Conservation (phyloP, 2,113 vertebrate genomes). For the Solea senegalensis region DNA sequence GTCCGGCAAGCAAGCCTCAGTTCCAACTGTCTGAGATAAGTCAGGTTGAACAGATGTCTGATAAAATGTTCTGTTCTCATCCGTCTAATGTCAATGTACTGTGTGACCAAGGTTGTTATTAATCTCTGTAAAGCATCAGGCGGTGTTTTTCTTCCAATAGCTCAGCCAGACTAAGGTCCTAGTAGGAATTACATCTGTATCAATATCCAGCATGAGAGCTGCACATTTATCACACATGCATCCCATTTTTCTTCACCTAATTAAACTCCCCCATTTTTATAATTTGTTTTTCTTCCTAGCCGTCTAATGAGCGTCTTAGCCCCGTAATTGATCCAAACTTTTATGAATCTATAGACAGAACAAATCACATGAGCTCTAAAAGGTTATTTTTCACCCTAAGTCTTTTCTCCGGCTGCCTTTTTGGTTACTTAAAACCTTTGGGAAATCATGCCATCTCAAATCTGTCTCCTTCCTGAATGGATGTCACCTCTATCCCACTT, state of each 20-base stretch:
- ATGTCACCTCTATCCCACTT: constrained; percentile 51
- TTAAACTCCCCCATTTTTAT: constrained; percentile 30
- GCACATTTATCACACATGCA: constrained; percentile 31
- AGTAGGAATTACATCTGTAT: constrained; percentile 32
- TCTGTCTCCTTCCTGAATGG: constrained; percentile 56
- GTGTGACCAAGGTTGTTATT: constrained; percentile 62
- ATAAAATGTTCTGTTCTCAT: constrained; percentile 62
- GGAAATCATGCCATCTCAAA: constrained; percentile 69
- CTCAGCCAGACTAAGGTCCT: constrained; percentile 40
- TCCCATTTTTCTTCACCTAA: constrained; percentile 14
- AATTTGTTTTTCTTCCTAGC: constrained; percentile 39
- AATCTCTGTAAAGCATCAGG: constrained; percentile 57
- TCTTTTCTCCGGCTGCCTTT: constrained; percentile 41
- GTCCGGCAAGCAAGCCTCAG: constrained; percentile 30
- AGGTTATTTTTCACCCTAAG: constrained; percentile 53
- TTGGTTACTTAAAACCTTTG: constrained; percentile 49
- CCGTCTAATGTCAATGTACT: constrained; percentile 52
- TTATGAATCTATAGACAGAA: constrained; percentile 34
- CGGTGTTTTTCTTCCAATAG: constrained; percentile 36
- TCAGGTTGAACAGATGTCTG: constrained; percentile 67
- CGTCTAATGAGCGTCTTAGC: constrained; percentile 40
- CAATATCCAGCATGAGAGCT: constrained; percentile 36
- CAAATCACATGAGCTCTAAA: constrained; percentile 34
- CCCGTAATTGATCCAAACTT: constrained; percentile 22
- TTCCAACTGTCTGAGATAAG: constrained; percentile 56